Evolutionary conservation across 2,797 vertebrate genomes (phyloP).

Genomic region (Craterocephalus amniculus): DNA sequence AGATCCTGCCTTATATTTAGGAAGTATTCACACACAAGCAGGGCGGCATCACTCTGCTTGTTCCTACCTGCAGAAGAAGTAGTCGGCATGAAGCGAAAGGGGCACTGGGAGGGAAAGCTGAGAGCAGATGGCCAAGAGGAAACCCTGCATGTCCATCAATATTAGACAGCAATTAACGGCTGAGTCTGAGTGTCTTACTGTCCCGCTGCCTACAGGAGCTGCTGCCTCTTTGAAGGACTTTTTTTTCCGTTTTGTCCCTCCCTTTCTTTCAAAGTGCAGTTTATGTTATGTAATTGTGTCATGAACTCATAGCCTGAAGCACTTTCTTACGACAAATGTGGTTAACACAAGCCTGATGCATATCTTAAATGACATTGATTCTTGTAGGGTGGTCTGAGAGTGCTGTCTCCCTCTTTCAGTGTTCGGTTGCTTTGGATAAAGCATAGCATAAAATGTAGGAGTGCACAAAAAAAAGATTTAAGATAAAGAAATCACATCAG

Average conservation of each 20-base stretch:
- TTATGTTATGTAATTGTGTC: neutral
- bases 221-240: slow-evolving; percentile 50
- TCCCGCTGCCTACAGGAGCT: slow-evolving; percentile 58
- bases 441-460: neutral
- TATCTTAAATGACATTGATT: neutral
- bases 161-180: slow-evolving; percentile 65
- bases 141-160: slow-evolving; percentile 75
- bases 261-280: neutral
- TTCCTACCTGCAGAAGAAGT: slow-evolving; percentile 46
- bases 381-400: neutral
- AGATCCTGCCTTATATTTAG: slow-evolving; percentile 53
- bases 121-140: slow-evolving; percentile 78
- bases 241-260: slow-evolving; percentile 16
- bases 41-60: slow-evolving; percentile 49
- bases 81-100: slow-evolving; percentile 43
- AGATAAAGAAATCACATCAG: neutral
- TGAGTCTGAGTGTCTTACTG: slow-evolving; percentile 27
- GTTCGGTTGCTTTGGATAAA: neutral
- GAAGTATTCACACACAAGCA: slow-evolving; percentile 62
- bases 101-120: slow-evolving; percentile 51
- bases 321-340: neutral
- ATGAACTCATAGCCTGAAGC: slow-evolving; percentile 1
- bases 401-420: neutral
- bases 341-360: neutral
- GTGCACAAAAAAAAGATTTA: neutral